Base-by-base conservation (phyloP, 2,888 invertebrate species). In the Sarcophaga subvicina region DNA sequence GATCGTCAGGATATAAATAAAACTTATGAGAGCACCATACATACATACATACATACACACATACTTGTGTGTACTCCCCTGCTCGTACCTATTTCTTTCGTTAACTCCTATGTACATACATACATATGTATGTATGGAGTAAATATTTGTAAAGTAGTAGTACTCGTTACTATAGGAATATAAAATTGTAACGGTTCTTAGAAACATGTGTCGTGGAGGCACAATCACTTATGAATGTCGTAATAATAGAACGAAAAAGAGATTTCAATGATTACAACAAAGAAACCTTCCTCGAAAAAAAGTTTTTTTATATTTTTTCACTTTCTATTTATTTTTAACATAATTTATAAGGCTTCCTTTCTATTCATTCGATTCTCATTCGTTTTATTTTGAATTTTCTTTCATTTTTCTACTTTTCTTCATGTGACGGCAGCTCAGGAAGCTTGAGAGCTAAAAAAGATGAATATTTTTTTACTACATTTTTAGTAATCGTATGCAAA, bases 1-100 rank as follows among this genome's bases (percentile, higher is more conserved):
- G 86, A 87, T 87, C 86, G 80, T 83, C 73, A 78, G 78, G 66
- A 87, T 73, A 81, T 87, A 87, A 87, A 87, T 87, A 87, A 87
- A 83, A 71, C 79, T 45, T 27, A 80, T n/a, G 37, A 22, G 62
- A 14, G 17, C 17, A 17, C 4, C 54, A 14, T 54, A 14, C 54
- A 14, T 37, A 37, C 0, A 6, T 6, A 37, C 37, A 37, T 10
- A 37, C 37, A 37, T 37, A 27, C 4, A 27, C 4, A 27, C 14
- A 54, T 49, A 12, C 49, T 3, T 27, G 4, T 5, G 27, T 27
- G 4, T 27, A 37, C 37, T 37, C 37, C 6, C 37, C 2, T 6
- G 6, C 37, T 37, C 37, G 37, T 37, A 37, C 37, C 37, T 37
- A 37, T 37, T 37, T 37, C 37, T 37, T 37, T 6, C 8, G 6